Evolutionary conservation across 2,113 vertebrate genomes (phyloP), one percentile per base, ranked within the genome.

Genomic region (Hydropotes inermis): DNA sequence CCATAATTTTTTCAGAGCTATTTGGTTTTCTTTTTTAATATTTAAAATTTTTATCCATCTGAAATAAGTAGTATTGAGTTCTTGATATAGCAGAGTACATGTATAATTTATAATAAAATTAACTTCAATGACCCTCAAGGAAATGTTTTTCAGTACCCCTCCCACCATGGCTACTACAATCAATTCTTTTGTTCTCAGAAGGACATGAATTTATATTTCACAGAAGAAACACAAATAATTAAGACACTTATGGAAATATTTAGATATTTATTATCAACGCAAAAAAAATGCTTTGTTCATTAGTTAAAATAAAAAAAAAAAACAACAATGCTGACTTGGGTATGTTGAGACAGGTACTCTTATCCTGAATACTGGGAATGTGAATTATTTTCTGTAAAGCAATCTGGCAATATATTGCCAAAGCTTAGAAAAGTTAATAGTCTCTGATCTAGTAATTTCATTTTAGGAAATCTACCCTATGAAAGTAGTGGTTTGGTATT

Each of bases 311-410:
- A 43, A 64, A 85, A 58, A 82, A 58, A 82, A 92, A 54, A 11
- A 82, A 82, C 47, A 81, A 10, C 14, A 6, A 17, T n/a, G 28
- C 23, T 97, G 57, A 43, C 28, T 89, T 47, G 8, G 16, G 36
- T 89, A 17, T 12, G 2, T 2, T 58, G 47, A 85, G 28, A 95
- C 4, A 76, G 81, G 25, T 11, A 84, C 17, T 70, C 13, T 45
- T 81, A 74, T 55, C 58, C 54, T 88, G 50, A 43, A 52, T 39
- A 25, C 7, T 54, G 28, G 7, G 30, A 50, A 4, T 76, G 21
- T 87, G n/a, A 96, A 96, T 95, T 95, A 47, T 25, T 25, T 90
- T 83, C 60, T 93, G 47, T 30, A 90, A 95, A 96, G n/a, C 64
- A 64, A 85, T 87, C 36, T 64, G 30, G 16, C 36, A 95, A 43